Conservation (phyloP, 2,888 invertebrate species). For the Apodemia mormo region DNA sequence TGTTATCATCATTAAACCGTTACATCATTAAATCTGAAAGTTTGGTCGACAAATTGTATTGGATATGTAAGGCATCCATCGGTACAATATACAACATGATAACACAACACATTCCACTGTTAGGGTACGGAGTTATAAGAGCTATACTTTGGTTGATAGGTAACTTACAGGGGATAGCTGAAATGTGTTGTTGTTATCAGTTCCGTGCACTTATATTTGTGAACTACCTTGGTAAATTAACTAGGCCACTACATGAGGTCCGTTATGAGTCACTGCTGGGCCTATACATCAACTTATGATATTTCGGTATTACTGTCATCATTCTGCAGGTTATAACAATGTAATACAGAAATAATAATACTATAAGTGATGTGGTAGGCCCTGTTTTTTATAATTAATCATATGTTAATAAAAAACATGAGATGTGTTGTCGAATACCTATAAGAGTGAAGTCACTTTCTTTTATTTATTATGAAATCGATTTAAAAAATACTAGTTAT, state of each 20-base stretch:
- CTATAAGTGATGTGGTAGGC: background rate
- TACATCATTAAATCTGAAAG: background rate
- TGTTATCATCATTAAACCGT: too few species aligned
- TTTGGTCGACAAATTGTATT: constrained; percentile 31
- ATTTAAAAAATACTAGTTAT: too few species aligned
- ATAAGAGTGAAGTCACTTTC: too few species aligned
- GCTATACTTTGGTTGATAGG: constrained; percentile 70
- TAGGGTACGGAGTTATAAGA: constrained; percentile 41
- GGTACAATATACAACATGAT: constrained; percentile 57
- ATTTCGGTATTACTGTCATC: background rate
- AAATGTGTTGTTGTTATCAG: constrained; percentile 46
- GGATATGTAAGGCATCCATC: constrained; percentile 67
- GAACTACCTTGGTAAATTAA: constrained; percentile 7
- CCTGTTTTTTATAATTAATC: background rate
- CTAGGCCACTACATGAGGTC: constrained; percentile 6
- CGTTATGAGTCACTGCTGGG: background rate
- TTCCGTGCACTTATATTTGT: constrained; percentile 42
- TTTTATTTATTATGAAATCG: too few species aligned
- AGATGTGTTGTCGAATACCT: too few species aligned
- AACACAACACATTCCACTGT: constrained; percentile 46
- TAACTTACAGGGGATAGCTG: constrained; percentile 60
- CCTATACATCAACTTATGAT: background rate
- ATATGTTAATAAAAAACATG: background rate
- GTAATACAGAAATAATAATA: background rate
- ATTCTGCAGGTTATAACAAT: background rate